Percentiles rank a stretch among this genome's conserved stretches.
phyloP scores from a whole-genome alignment of 2,797 vertebrate genomes.

The Graptemys geographica region DNA sequence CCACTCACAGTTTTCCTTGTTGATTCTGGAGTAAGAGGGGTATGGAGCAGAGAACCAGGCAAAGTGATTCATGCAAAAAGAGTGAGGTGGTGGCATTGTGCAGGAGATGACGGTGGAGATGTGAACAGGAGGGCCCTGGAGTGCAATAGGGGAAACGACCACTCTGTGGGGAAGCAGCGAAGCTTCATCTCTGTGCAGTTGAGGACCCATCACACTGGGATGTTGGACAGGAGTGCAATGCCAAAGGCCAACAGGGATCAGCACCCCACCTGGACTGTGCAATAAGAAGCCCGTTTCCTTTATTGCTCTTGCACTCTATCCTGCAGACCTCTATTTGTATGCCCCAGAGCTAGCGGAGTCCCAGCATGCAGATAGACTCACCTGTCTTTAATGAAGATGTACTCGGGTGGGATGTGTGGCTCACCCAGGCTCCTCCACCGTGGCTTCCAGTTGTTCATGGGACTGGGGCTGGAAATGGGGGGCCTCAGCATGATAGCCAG shows the following conservation, averaged over 20 bases:
- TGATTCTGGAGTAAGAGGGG: background rate
- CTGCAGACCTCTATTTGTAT: background rate
- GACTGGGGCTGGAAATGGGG: conserved; percentile 72
- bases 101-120: background rate
- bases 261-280: accelerated
- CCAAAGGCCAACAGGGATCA: accelerated
- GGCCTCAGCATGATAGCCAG: conserved; percentile 86
- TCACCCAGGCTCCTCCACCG: conserved; percentile 91
- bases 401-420: conserved; percentile 81
- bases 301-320: background rate
- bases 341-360: background rate
- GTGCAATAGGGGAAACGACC: background rate
- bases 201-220: background rate
- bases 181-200: background rate
- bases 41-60: background rate
- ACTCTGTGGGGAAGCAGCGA: background rate
- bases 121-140: background rate
- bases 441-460: conserved; percentile 84
- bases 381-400: conserved; percentile 83
- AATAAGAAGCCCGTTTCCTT: background rate
- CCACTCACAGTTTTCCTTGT: background rate
- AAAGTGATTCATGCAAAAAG: background rate
- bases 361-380: conserved; percentile 41
- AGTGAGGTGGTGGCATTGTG: no score
- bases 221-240: background rate